phyloP scores from a whole-genome alignment of 2,888 invertebrate species.

The Catocala fraxini region DNA sequence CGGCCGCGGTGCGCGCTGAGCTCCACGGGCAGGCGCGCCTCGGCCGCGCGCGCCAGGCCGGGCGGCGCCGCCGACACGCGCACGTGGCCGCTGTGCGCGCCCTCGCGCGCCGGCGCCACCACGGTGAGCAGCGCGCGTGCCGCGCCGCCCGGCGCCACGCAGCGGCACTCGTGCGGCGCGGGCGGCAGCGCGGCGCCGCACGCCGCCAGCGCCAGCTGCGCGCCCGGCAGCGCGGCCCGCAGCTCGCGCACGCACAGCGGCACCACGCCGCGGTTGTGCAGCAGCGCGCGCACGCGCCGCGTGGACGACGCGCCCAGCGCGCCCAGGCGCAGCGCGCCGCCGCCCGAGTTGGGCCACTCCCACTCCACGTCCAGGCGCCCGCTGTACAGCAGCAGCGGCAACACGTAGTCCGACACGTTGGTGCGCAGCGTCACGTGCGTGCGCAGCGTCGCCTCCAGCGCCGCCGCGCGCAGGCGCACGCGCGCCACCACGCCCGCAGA shows the following conservation, averaged over 20 bases:
- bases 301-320: conserved; percentile 89
- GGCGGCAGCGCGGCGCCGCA: conserved; percentile 21
- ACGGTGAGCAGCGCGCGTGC: conserved; percentile 54
- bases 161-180: conserved; percentile 37
- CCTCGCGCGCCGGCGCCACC: conserved; percentile 63
- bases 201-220: conserved; percentile 16
- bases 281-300: conserved; percentile 89
- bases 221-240: conserved; percentile 35
- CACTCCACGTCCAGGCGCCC: conserved; percentile 77
- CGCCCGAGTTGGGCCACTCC: conserved; percentile 67
- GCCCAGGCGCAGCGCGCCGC: conserved; percentile 87
- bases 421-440: conserved; percentile 73
- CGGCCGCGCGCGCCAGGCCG: conserved; percentile 26
- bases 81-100: conserved; percentile 36
- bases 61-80: conserved; percentile 47
- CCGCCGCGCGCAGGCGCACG: conserved; percentile 35
- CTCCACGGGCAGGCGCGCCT: conserved; percentile 21
- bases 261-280: conserved; percentile 69
- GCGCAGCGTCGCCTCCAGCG: conserved; percentile 36
- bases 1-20: conserved; percentile 38
- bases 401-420: conserved; percentile 78
- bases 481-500: conserved; percentile 36
- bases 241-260: conserved; percentile 60
- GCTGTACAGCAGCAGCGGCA: conserved; percentile 81
- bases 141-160: conserved; percentile 44